phyloP scores from a whole-genome alignment of 1,140 invertebrate genomes.

The Panagrolaimus sp. region DNA sequence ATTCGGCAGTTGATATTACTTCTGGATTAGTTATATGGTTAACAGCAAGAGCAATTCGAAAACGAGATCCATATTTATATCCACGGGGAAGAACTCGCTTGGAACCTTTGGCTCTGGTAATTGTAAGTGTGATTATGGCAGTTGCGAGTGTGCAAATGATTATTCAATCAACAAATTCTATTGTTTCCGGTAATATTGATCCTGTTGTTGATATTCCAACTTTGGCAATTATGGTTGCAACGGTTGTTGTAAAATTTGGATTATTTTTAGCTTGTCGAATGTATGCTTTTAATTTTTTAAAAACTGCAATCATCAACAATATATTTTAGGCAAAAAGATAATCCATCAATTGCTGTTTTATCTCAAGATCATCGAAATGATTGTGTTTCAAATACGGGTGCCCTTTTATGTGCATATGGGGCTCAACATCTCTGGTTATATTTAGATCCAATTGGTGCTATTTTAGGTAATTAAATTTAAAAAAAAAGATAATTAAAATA shows the following conservation, averaged over 20 bases:
- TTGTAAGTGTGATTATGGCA: constrained; percentile 62
- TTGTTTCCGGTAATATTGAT: constrained; percentile 48
- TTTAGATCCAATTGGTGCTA: constrained; percentile 63
- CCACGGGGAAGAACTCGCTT: constrained; percentile 62
- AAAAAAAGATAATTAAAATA: constrained; percentile 60
- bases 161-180: constrained; percentile 58
- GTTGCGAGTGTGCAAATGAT: constrained; percentile 62
- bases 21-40: constrained; percentile 62
- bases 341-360: constrained; percentile 59
- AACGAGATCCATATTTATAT: constrained; percentile 61
- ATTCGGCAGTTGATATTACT: constrained; percentile 62
- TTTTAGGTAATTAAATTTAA: too few relatives aligned
- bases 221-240: constrained; percentile 59
- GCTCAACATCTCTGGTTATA: constrained; percentile 56
- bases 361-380: constrained; percentile 63
- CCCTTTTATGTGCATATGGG: constrained; percentile 54
- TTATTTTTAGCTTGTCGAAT: constrained; percentile 60
- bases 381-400: constrained; percentile 61
- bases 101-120: constrained; percentile 61
- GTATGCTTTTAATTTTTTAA: constrained; percentile 28
- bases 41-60: constrained; percentile 60
- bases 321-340: constrained; percentile 41
- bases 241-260: constrained; percentile 60
- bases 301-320: constrained; percentile 6
- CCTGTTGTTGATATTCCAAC: constrained; percentile 51